phyloP scores from a whole-genome alignment of 2,113 vertebrate species.

The Typhlomys cinereus region DNA sequence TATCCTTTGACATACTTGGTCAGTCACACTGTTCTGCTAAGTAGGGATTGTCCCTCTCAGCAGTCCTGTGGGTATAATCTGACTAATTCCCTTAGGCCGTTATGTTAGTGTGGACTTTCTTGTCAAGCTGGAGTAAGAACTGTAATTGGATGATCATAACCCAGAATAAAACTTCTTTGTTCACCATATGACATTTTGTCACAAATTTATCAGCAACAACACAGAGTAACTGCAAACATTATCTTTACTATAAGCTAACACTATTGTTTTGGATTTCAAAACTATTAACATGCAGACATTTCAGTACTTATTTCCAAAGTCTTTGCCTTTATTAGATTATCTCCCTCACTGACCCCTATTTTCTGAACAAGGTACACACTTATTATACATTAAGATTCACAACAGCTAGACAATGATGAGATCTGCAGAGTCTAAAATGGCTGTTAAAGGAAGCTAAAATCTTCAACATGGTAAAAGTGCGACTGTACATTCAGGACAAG shows the following conservation, averaged over 20 bases:
- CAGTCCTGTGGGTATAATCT: too few relatives aligned
- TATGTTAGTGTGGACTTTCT: too few relatives aligned
- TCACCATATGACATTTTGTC: too few relatives aligned
- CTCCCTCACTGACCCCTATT: background rate
- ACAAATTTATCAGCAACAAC: too few relatives aligned
- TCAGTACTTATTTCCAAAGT: background rate
- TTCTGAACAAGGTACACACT: background rate
- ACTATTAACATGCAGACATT: background rate
- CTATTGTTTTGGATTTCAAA: background rate
- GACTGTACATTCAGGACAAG: background rate
- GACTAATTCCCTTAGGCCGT: too few relatives aligned
- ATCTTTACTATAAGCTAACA: background rate
- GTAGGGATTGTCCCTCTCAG: too few relatives aligned
- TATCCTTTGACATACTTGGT: too few relatives aligned
- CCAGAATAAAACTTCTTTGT: too few relatives aligned
- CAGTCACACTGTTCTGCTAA: too few relatives aligned
- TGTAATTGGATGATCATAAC: too few relatives aligned
- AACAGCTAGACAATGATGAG: background rate
- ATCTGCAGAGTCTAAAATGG: background rate
- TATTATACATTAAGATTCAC: background rate
- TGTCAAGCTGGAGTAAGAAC: too few relatives aligned
- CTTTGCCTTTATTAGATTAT: background rate
- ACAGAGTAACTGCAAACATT: too few relatives aligned
- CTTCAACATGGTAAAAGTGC: background rate
- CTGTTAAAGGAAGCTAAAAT: constrained; percentile 19